A percentile compares a stretch with the other conserved stretches of the same genome.
Evolutionary conservation across 2,113 vertebrate genomes (phyloP).

Genomic region (Corythoichthys haematopterus): DNA sequence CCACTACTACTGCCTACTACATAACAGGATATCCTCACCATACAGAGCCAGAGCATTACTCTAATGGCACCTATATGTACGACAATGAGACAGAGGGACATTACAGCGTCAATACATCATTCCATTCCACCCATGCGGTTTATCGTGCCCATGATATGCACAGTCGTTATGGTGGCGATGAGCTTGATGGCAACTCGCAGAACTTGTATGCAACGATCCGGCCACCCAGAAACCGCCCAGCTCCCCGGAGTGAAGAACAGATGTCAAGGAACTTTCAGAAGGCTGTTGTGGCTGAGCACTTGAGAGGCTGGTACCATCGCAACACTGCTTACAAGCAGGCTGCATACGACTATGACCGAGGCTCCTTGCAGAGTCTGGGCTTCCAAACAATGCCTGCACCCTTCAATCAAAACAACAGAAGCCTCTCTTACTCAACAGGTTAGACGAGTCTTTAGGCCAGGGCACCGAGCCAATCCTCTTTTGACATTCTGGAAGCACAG

Average conservation of each 20-base stretch:
- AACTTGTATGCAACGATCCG: slow-evolving; percentile 87
- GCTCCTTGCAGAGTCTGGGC: slow-evolving; percentile 80
- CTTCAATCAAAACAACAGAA: slow-evolving; percentile 76
- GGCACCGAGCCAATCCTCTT: not conserved
- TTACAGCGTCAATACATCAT: slow-evolving; percentile 83
- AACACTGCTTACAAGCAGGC: slow-evolving; percentile 79
- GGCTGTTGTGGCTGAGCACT: slow-evolving; percentile 87
- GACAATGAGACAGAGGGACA: slow-evolving; percentile 88
- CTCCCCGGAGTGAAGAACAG: slow-evolving; percentile 73
- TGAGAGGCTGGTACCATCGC: slow-evolving; percentile 94
- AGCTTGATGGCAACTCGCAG: slow-evolving; percentile 76
- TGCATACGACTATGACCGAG: slow-evolving; percentile 79
- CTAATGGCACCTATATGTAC: slow-evolving; percentile 76
- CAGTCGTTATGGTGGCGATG: slow-evolving; percentile 74
- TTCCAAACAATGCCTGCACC: slow-evolving; percentile 77
- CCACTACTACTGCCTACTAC: slow-evolving; percentile 80
- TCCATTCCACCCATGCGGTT: slow-evolving; percentile 38
- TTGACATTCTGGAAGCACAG: not conserved
- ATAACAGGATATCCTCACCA: slow-evolving; percentile 80
- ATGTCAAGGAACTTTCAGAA: slow-evolving; percentile 84
- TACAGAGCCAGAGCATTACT: slow-evolving; percentile 71
- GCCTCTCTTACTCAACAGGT: slow-evolving; percentile 75
- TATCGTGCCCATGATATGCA: slow-evolving; percentile 76
- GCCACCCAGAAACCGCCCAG: slow-evolving; percentile 75
- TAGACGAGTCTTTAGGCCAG: slow-evolving; percentile 1